Percentiles rank a stretch among this genome's conserved stretches.
These are phyloP conservation scores for Phragmatobia fuliginosa DNA, from an alignment of 2,888 invertebrate genomes.

Conservation along the genomic window DNA sequence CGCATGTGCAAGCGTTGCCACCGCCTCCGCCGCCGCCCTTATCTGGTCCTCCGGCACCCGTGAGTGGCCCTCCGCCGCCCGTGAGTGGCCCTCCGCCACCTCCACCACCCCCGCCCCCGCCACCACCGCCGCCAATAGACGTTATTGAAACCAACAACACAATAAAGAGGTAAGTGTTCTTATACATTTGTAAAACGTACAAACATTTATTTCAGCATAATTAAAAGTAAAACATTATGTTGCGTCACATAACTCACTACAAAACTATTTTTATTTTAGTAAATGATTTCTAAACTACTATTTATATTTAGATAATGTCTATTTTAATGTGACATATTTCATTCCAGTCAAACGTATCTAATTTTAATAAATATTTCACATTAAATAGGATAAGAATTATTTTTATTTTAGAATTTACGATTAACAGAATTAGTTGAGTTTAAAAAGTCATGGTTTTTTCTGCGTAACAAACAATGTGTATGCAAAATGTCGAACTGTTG, in stretches of 20 bases:
- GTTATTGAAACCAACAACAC: slow-evolving; percentile 54
- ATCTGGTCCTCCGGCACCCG: slow-evolving; percentile 45
- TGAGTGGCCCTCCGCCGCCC: slow-evolving; percentile 48
- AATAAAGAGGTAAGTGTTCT: slow-evolving; percentile 64
- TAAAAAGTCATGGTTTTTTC: neutral
- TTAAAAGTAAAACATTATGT: too few relatives aligned
- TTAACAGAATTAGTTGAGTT: neutral
- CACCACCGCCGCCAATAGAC: slow-evolving; percentile 60
- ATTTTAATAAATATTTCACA: too few relatives aligned
- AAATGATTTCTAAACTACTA: too few relatives aligned
- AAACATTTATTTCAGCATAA: neutral
- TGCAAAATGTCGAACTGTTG: neutral
- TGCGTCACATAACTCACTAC: too few relatives aligned
- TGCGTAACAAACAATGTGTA: neutral
- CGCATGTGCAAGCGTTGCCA: slow-evolving; percentile 61
- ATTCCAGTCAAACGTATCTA: too few relatives aligned
- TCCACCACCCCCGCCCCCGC: slow-evolving; percentile 52
- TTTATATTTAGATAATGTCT: too few relatives aligned
- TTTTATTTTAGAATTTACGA: too few relatives aligned
- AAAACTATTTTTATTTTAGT: too few relatives aligned
- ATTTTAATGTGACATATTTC: too few relatives aligned
- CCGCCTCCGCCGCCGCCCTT: slow-evolving; percentile 43
- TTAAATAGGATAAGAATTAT: too few relatives aligned
- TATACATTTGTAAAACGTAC: neutral
- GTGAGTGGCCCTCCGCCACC: slow-evolving; percentile 55